Evolutionary conservation across 2,888 invertebrate species (phyloP).

Genomic region (Ceramica pisi): DNA sequence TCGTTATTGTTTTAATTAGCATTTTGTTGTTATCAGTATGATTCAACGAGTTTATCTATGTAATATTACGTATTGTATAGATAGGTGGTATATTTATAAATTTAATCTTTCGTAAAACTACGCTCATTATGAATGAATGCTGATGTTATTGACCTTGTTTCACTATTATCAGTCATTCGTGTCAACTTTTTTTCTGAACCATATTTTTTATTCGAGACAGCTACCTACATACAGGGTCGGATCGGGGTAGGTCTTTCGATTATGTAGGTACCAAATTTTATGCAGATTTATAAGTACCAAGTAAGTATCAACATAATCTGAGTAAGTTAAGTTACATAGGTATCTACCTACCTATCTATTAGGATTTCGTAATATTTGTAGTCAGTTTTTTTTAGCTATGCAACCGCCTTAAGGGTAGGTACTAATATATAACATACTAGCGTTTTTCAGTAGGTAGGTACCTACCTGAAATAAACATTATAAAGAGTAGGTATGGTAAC

Average conservation of each 20-base stretch:
- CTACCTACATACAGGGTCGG: too few species aligned
- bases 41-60: constrained; percentile 54
- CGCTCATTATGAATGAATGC: constrained; percentile 75
- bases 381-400: too few species aligned
- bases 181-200: constrained; percentile 25
- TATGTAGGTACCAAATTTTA: neutral
- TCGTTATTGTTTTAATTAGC: constrained; percentile 54
- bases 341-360: too few species aligned
- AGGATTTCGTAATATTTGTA: neutral
- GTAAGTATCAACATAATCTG: neutral
- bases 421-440: neutral
- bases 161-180: constrained; percentile 53
- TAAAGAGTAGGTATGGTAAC: neutral
- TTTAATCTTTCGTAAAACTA: constrained; percentile 68
- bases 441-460: neutral
- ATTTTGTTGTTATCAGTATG: constrained; percentile 55
- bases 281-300: too few species aligned
- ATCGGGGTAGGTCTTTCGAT: too few species aligned
- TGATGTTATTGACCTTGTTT: constrained; percentile 73
- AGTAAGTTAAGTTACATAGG: neutral
- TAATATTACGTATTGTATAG: constrained; percentile 40
- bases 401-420: too few species aligned
- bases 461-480: neutral
- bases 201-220: neutral
- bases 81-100: constrained; percentile 50